Evolutionary conservation across 2,113 vertebrate species (phyloP).

Genomic region (Tenrec ecaudatus): DNA sequence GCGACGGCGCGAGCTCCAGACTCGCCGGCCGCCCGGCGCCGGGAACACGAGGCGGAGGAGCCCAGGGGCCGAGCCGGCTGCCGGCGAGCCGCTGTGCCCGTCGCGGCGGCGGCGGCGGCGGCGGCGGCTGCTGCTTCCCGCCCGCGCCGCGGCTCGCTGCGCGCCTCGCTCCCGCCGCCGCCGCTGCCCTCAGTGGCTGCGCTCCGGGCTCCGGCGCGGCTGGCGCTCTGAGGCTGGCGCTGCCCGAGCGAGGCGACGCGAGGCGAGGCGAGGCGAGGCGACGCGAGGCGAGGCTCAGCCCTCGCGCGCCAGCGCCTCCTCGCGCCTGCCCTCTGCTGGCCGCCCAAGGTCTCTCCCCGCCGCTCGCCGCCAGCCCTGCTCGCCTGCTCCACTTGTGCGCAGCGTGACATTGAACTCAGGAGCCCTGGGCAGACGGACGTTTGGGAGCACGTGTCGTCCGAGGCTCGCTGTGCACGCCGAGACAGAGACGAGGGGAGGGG

Average conservation of each 20-base stretch:
- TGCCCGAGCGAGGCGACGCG: constrained; percentile 62
- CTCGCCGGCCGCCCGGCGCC: constrained; percentile 84
- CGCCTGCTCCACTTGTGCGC: constrained; percentile 56
- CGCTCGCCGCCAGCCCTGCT: neutral
- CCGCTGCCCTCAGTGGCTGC: constrained; percentile 73
- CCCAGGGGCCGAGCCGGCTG: constrained; percentile 82
- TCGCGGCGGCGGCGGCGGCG: constrained; percentile 71
- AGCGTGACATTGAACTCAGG: constrained; percentile 77
- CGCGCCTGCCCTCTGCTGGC: constrained; percentile 77
- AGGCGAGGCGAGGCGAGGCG: too few species aligned
- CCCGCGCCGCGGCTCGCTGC: constrained; percentile 64
- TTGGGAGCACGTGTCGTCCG: neutral
- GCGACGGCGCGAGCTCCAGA: constrained; percentile 71
- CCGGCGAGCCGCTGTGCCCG: constrained; percentile 88
- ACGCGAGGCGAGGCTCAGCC: neutral
- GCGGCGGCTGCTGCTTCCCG: constrained; percentile 63
- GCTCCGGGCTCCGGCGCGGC: constrained; percentile 69
- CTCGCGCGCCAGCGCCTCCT: constrained; percentile 58
- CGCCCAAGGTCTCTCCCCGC: neutral
- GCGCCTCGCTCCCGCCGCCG: constrained; percentile 78
- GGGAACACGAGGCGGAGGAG: constrained; percentile 86
- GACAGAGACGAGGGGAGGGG: neutral
- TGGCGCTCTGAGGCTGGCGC: constrained; percentile 55
- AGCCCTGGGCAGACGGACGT: neutral
- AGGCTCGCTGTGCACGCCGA: neutral